Conservation (phyloP, 1,140 invertebrate species). For the Oreohelix idahoensis region DNA sequence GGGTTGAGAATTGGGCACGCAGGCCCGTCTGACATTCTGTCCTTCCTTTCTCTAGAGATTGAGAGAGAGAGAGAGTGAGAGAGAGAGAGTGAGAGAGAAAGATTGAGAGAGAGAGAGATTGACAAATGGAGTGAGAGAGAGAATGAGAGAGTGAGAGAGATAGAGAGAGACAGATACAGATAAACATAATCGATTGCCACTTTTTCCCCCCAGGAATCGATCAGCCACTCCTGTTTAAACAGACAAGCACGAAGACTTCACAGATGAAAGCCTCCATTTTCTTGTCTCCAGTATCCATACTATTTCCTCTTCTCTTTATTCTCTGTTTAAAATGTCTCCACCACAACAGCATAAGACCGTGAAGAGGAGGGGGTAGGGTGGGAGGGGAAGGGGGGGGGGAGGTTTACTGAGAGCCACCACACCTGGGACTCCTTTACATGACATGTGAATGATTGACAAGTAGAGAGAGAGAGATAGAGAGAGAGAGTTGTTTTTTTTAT, state of each 20-base stretch:
- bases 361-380: background rate
- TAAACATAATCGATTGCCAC: background rate
- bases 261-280: background rate
- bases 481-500: too few relatives aligned
- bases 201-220: background rate
- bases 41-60: background rate
- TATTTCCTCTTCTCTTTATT: background rate
- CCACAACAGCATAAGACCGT: too few relatives aligned
- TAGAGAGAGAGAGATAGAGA: background rate
- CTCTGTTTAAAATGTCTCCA: too few relatives aligned
- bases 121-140: background rate
- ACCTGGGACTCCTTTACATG: background rate
- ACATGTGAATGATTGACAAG: background rate
- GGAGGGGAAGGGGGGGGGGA: background rate
- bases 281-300: background rate
- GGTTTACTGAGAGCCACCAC: background rate
- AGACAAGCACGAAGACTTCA: background rate
- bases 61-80: background rate
- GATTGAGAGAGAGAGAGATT: background rate
- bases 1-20: too few relatives aligned
- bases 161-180: background rate
- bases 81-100: constrained; percentile 1
- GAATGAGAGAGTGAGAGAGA: background rate
- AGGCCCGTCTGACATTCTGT: too few relatives aligned
- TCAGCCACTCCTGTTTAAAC: background rate